A percentile compares a stretch with the other conserved stretches of the same genome.
Conservation (phyloP, 2,113 vertebrate species). For the Sciurus niger region DNA sequence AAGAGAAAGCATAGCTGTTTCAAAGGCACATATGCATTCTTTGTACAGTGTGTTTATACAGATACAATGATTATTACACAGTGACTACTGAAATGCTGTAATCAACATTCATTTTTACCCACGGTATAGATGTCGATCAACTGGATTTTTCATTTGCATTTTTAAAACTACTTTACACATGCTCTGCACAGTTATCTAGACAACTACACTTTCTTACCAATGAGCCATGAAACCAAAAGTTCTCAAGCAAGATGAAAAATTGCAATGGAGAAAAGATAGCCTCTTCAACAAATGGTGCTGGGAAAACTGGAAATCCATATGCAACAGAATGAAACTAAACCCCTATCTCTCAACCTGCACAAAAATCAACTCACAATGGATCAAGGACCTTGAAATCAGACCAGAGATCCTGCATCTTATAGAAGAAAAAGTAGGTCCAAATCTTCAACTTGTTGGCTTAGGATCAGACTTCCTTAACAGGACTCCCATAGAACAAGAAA, state of each 20-base stretch:
- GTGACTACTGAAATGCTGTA: background rate
- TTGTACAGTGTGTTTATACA: background rate
- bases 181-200: conserved; percentile 57
- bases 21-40: background rate
- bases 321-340: too few species aligned
- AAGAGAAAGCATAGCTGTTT: background rate
- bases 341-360: too few species aligned
- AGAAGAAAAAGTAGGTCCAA: too few species aligned
- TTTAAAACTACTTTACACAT: conserved; percentile 12
- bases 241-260: conserved; percentile 36
- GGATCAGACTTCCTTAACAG: too few species aligned
- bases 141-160: background rate
- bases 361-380: too few species aligned
- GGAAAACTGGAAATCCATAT: too few species aligned
- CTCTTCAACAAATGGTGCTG: too few species aligned
- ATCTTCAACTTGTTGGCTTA: too few species aligned
- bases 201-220: conserved; percentile 11
- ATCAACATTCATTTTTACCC: background rate
- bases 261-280: too few species aligned
- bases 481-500: too few species aligned
- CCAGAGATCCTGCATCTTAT: too few species aligned
- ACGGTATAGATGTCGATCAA: background rate
- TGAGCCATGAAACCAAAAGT: conserved; percentile 52
- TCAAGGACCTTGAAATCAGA: too few species aligned
- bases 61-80: background rate